phyloP scores from a whole-genome alignment of 2,113 vertebrate species.

The Pogonocichla stellata region DNA sequence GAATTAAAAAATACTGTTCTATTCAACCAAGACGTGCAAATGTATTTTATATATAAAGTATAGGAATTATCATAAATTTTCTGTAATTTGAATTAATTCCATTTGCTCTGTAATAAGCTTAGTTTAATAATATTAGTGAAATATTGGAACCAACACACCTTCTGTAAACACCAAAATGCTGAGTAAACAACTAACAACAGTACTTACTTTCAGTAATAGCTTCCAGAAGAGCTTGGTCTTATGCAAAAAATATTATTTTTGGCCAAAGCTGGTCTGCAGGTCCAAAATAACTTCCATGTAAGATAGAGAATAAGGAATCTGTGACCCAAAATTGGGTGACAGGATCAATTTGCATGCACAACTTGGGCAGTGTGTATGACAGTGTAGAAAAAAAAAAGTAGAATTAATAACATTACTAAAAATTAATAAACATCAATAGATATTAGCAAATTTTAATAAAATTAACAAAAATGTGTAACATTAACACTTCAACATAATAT shows the following conservation, averaged over 20 bases:
- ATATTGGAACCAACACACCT: not conserved
- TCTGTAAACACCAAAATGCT: not conserved
- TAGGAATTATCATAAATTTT: not conserved
- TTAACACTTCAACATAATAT: not conserved
- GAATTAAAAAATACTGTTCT: not conserved
- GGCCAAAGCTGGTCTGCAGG: not conserved
- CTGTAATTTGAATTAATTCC: not conserved
- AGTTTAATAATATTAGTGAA: not conserved
- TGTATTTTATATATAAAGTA: not conserved
- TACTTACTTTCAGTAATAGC: not conserved
- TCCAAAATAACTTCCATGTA: not conserved
- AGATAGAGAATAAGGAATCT: not conserved
- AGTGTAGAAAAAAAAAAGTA: too few relatives aligned
- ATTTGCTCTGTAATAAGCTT: not conserved
- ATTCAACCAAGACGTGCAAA: not conserved
- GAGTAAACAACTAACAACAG: not conserved
- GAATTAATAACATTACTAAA: not conserved
- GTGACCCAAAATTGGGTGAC: not conserved
- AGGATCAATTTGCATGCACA: not conserved
- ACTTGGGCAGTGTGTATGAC: not conserved
- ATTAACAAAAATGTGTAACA: not conserved
- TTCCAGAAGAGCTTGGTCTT: not conserved
- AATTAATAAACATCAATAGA: not conserved
- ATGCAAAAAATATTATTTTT: not conserved
- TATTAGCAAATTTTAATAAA: not conserved